Evolutionary conservation across 2,888 invertebrate genomes (phyloP), one percentile per base, ranked within the genome.

Genomic region (Nymphalis c-album): DNA sequence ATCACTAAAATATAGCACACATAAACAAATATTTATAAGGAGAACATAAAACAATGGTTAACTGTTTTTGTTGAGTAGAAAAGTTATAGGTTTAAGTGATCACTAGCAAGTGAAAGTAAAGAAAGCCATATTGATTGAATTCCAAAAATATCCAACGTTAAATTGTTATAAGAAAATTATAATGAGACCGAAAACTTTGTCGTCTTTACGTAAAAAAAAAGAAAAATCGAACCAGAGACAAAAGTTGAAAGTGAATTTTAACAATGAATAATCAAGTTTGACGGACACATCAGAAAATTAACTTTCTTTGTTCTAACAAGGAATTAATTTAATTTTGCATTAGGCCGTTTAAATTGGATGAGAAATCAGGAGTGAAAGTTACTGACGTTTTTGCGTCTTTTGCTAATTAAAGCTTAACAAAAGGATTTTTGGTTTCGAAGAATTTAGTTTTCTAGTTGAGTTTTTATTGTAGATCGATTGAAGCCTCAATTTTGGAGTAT

Each of bases 181-280:
- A 65, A 53, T 65, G 53, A 60, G 26, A 35, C 20, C 55, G 22
- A 53, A 60, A 65, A 65, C 65, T 60, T 58, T 22, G 40, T 17
- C 40, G 46, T 60, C 13, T n/a, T 53, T 45, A 22, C 46, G 53
- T 18, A 60, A 60, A 59, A 47, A n/a, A 59, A 51, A 64, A 31
- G n/a, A 53, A 59, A 67, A 61, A 71, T 59, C 58, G 26, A 45
- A 58, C 17, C 62, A 64, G 59, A 59, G 67, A 72, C 73, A 76
- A 66, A 71, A 69, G 69, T 67, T 71, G 76, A 74, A 75, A 76
- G 73, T 69, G 71, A 76, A 70, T 67, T 75, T 72, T 70, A 69
- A 77, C 76, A 80, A 79, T 78, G 74, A 73, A 74, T 80, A 80
- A 82, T 83, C 81, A 81, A 77, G 75, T 81, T 80, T 79, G 74